phyloP scores from a whole-genome alignment of 2,797 vertebrate genomes.

The Eutrigla gurnardus region DNA sequence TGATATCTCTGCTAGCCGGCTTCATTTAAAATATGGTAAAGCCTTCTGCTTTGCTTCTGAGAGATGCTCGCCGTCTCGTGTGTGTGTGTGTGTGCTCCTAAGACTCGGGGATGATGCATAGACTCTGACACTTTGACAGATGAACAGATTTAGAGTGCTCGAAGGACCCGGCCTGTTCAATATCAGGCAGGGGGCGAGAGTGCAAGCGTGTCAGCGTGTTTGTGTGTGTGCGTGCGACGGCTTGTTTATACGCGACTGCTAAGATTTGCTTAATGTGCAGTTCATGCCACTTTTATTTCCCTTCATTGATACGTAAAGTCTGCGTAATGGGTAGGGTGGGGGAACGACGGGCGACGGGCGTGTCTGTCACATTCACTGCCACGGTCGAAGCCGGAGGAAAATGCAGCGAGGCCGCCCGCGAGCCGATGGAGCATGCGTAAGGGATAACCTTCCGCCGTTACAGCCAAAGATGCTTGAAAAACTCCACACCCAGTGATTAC shows the following conservation, averaged over 20 bases:
- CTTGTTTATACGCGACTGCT: conserved; percentile 62
- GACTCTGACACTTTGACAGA: conserved; percentile 88
- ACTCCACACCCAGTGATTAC: conserved; percentile 3
- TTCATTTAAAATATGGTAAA: conserved; percentile 83
- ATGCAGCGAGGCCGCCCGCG: conserved; percentile 10
- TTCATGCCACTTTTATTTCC: conserved; percentile 65
- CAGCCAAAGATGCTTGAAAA: neutral
- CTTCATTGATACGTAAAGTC: conserved; percentile 53
- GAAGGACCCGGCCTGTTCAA: conserved; percentile 82
- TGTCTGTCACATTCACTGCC: conserved; percentile 46
- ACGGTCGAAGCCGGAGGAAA: conserved; percentile 21
- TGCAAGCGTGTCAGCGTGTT: conserved; percentile 43
- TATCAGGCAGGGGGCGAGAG: conserved; percentile 64
- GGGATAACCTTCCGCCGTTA: conserved; percentile 10
- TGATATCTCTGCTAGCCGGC: conserved; percentile 75
- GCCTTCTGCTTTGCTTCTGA: conserved; percentile 75
- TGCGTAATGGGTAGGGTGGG: conserved; percentile 34
- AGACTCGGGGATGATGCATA: conserved; percentile 83
- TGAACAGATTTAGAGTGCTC: conserved; percentile 86
- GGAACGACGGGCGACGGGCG: conserved; percentile 13
- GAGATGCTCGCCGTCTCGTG: conserved; percentile 66
- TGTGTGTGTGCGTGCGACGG: conserved; percentile 39
- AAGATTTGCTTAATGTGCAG: conserved; percentile 65
- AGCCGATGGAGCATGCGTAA: conserved; percentile 18
- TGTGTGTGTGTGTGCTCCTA: conserved; percentile 43